These are phyloP conservation scores for Nibea albiflora DNA, from an alignment of 2,113 vertebrate species.

Conservation along the genomic window DNA sequence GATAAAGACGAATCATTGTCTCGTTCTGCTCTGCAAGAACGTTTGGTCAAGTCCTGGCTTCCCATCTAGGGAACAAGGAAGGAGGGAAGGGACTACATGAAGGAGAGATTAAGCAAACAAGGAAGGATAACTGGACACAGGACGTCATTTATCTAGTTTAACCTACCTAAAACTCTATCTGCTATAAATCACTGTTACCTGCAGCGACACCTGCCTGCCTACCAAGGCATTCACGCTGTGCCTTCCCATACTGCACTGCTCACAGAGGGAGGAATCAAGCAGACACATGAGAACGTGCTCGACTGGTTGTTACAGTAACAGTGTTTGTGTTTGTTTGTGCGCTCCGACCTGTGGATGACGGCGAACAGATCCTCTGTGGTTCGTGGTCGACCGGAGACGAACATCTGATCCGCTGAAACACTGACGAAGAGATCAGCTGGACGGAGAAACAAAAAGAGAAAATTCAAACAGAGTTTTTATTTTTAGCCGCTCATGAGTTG, in stretches of 20 bases:
- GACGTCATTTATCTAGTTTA: neutral
- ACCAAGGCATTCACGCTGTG: conserved; percentile 82
- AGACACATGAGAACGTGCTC: conserved; percentile 1
- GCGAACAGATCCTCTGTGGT: conserved; percentile 96
- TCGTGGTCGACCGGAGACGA: conserved; percentile 83
- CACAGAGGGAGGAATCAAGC: conserved; percentile 43
- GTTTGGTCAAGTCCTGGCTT: neutral
- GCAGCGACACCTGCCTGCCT: conserved; percentile 82
- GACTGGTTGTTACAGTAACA: too few relatives aligned
- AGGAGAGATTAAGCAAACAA: too few relatives aligned
- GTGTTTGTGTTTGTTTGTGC: neutral
- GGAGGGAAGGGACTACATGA: too few relatives aligned
- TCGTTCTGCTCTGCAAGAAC: too few relatives aligned
- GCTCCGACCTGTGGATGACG: conserved; percentile 92
- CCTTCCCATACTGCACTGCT: conserved; percentile 86
- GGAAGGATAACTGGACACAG: neutral
- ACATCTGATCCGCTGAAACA: conserved; percentile 80
- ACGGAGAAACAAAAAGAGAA: conserved; percentile 1
- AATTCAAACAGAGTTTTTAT: neutral
- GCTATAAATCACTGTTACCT: conserved; percentile 81
- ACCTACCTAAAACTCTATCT: conserved; percentile 1
- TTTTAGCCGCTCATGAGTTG: neutral
- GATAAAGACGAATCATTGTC: neutral
- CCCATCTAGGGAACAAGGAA: neutral
- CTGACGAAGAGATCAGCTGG: conserved; percentile 84